Base-by-base conservation (phyloP, 1,140 invertebrate genomes). In the Nasonia longicornis region DNA sequence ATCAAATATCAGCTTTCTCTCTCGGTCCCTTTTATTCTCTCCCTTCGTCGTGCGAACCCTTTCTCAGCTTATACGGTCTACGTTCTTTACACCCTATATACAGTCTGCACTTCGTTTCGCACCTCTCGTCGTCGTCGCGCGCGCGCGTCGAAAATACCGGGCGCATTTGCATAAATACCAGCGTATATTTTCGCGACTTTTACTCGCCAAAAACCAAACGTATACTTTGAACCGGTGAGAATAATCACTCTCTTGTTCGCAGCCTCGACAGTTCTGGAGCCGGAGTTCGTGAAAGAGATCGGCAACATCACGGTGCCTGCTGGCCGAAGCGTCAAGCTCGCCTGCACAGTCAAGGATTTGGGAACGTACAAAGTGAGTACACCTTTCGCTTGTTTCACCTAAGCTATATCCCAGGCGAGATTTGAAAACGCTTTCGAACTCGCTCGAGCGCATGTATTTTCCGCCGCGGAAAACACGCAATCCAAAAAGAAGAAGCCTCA, bases 311-410 rank as follows among this genome's bases (percentile, higher is more conserved):
- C 93, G 3, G 93, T 94, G 78, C 93, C 96, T 63, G 96, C 96
- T 66, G 96, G 96, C 73, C 92, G 97, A 73, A 96, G 95, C 86
- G 96, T 97, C 29, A 96, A 96, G 87, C 93, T 98, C 83, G 95
- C 96, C 6, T 98, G 97, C 89, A 95, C 95, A 8, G 96, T 98
- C 73, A 96, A 96, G 89, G 96, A 97, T 90, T 92, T 97, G 22
- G 96, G 96, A 82, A 93, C 94, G 1, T 96, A 95, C 87, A 96
- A 96, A 93, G 95, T 96, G 91, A 87, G 89, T 85, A 83, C 66
- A 72, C 7, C 38, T 71, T 42, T 71, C 29, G 1, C 3, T 6
- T 4, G 3, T 38, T 38, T 77, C 63, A 16, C 6, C 22, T 31
- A n/a, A 16, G 2, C 31, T 26, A 26, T 64, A 3, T 12, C 35